phyloP scores from a whole-genome alignment of 2,797 vertebrate species.

The Toxotes lorentzi region DNA sequence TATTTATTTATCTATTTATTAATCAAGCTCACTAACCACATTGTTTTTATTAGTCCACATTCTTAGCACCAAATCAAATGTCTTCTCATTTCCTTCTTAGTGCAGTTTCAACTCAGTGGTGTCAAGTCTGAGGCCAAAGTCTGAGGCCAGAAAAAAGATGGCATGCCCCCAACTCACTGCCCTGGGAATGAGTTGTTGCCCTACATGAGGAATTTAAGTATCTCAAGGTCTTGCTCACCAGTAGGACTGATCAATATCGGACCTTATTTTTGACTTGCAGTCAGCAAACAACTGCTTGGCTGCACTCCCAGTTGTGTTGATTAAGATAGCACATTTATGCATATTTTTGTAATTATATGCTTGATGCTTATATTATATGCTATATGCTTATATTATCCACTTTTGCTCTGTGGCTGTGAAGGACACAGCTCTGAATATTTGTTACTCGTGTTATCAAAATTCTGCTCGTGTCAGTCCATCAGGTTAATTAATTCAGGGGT shows the following conservation, averaged over 20 bases:
- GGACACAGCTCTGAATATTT: slow-evolving; percentile 33
- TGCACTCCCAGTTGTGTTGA: background rate
- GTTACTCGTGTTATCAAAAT: slow-evolving; percentile 26
- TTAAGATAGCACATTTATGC: slow-evolving; percentile 26
- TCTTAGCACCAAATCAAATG: background rate
- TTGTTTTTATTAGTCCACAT: slow-evolving; percentile 2
- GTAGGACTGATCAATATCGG: slow-evolving; percentile 7
- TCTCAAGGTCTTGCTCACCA: slow-evolving; percentile 19
- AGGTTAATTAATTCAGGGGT: slow-evolving; percentile 43
- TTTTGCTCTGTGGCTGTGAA: slow-evolving; percentile 10
- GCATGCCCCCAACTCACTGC: slow-evolving; percentile 4
- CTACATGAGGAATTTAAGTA: slow-evolving; percentile 34
- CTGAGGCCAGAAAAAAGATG: slow-evolving; percentile 15
- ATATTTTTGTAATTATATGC: slow-evolving; percentile 23
- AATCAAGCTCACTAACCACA: background rate
- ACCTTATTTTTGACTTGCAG: slow-evolving; percentile 27
- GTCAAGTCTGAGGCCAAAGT: slow-evolving; percentile 10
- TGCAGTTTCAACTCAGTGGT: slow-evolving; percentile 7
- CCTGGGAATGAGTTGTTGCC: slow-evolving; percentile 27
- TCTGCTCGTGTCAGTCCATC: slow-evolving; percentile 40
- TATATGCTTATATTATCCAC: background rate
- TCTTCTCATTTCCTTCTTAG: background rate
- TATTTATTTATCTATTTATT: too few species aligned
- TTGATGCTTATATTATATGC: too few species aligned
- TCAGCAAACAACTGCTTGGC: slow-evolving; percentile 20